Conservation (phyloP, 2,888 invertebrate genomes). For the Malachius bipustulatus region DNA sequence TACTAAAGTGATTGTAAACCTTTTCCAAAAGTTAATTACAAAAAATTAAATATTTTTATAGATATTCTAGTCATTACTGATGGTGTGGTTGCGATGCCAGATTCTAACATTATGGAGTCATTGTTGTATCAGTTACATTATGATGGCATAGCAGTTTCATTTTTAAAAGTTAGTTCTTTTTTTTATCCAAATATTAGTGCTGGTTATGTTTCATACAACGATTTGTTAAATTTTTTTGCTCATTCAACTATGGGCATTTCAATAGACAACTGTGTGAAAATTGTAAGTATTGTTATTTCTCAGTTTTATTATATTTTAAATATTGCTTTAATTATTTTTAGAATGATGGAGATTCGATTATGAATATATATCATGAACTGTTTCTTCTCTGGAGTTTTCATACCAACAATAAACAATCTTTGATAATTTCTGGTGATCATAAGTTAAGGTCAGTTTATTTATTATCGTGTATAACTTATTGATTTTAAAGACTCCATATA, state of each 20-base stretch:
- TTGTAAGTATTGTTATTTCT: constrained; percentile 30
- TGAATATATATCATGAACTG: constrained; percentile 33
- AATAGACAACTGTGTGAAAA: constrained; percentile 44
- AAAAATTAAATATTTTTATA: constrained; percentile 38
- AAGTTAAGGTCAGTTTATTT: no score
- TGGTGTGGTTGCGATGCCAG: constrained; percentile 59
- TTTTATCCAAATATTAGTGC: constrained; percentile 55
- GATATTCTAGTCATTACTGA: constrained; percentile 64
- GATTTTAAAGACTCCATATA: no score
- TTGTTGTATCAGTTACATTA: constrained; percentile 60
- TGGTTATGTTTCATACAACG: constrained; percentile 59
- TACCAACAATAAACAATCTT: constrained; percentile 22
- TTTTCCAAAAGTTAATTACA: no score
- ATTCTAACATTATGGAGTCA: constrained; percentile 59
- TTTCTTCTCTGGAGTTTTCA: constrained; percentile 30
- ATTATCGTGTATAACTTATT: no score
- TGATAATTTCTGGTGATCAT: no score
- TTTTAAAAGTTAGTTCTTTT: constrained; percentile 56
- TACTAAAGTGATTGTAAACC: background rate
- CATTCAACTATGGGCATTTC: constrained; percentile 63
- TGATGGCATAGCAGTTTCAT: constrained; percentile 61
- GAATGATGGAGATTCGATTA: constrained; percentile 27
- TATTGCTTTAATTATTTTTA: no score
- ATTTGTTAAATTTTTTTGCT: constrained; percentile 63
- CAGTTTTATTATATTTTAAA: no score